phyloP scores from a whole-genome alignment of 2,888 invertebrate species.

The Melieria crassipennis region DNA sequence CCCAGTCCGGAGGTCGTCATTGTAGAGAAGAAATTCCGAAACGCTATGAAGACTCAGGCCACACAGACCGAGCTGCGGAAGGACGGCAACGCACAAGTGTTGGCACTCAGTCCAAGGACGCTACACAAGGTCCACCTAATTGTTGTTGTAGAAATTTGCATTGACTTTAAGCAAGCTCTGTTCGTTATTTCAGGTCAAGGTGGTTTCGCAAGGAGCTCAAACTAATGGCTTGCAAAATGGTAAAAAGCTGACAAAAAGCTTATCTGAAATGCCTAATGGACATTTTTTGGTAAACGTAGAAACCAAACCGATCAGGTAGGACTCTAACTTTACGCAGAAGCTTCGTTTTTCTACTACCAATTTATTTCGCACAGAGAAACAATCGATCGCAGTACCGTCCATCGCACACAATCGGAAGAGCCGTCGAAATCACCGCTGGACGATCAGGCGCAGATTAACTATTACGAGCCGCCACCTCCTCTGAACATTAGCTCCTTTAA shows the following conservation, averaged over 20 bases:
- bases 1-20: conserved; percentile 63
- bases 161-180: not conserved
- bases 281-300: conserved; percentile 38
- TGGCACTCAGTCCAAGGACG: conserved; percentile 81
- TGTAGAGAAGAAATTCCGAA: conserved; percentile 82
- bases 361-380: conserved; percentile 39
- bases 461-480: conserved; percentile 62
- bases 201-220: conserved; percentile 91
- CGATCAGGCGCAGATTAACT: conserved; percentile 53
- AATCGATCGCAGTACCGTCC: conserved; percentile 78
- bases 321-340: not conserved
- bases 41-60: conserved; percentile 90
- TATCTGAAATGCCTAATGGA: conserved; percentile 77
- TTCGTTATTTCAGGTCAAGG: conserved; percentile 72
- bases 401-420: conserved; percentile 87
- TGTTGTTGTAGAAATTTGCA: not conserved
- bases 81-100: conserved; percentile 75
- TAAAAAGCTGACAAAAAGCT: conserved; percentile 84
- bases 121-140: conserved; percentile 74
- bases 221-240: conserved; percentile 82
- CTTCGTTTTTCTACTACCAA: not conserved
- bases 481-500: conserved; percentile 45
- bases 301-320: conserved; percentile 1
- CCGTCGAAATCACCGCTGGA: conserved; percentile 73
- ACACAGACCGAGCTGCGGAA: conserved; percentile 92